These are phyloP conservation scores for Elaphurus davidianus DNA, from an alignment of 2,113 vertebrate genomes.

Conservation along the genomic window DNA sequence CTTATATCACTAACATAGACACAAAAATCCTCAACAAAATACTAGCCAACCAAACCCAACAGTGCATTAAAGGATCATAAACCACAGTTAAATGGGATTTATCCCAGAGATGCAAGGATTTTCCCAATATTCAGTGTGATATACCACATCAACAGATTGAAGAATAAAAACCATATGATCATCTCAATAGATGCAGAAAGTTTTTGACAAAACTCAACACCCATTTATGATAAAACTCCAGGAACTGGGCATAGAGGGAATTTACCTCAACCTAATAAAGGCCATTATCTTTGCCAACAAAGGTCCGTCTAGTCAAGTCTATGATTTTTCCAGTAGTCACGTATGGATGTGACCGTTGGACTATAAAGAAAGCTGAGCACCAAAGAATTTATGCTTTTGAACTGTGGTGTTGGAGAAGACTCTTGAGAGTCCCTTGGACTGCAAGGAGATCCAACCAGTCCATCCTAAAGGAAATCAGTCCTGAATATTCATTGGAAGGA, in stretches of 20 bases:
- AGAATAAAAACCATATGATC: background rate
- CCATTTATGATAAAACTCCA: background rate
- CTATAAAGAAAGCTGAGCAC: background rate
- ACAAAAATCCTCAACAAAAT: background rate
- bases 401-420: background rate
- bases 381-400: background rate
- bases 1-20: background rate
- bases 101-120: background rate
- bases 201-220: background rate
- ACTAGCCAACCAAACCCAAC: background rate
- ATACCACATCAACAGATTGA: background rate
- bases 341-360: background rate
- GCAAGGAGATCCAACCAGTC: background rate
- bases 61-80: background rate
- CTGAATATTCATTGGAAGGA: background rate
- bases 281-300: background rate
- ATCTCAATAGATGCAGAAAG: background rate
- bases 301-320: background rate
- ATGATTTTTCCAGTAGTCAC: background rate
- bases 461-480: background rate
- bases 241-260: background rate
- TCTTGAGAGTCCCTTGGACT: background rate
- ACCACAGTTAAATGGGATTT: background rate
- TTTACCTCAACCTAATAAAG: background rate
- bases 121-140: background rate